phyloP scores from a whole-genome alignment of 2,797 vertebrate genomes.

The Tragopan temminckii region DNA sequence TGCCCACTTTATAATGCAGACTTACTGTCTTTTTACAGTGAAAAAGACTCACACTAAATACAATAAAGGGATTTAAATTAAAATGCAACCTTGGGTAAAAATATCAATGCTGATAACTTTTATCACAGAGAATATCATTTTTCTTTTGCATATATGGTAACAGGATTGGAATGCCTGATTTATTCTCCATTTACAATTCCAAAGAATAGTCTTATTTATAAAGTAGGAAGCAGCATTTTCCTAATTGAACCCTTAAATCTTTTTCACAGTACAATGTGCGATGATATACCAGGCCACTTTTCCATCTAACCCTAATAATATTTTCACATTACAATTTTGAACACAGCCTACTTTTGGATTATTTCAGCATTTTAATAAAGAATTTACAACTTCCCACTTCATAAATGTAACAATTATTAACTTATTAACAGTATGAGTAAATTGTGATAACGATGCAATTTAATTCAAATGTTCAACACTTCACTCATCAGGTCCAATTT shows the following conservation, averaged over 20 bases:
- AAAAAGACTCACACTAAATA: neutral
- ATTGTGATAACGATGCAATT: neutral
- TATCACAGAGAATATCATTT: neutral
- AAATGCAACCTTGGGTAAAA: conserved; percentile 46
- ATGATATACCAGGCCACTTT: neutral
- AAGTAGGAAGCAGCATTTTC: conserved; percentile 16
- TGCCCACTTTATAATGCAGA: neutral
- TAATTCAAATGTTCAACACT: neutral
- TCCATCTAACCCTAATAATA: neutral
- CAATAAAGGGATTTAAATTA: neutral
- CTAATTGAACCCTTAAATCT: neutral
- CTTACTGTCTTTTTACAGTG: neutral
- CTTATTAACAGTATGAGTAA: neutral
- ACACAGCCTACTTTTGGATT: neutral
- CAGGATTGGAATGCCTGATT: conserved; percentile 24
- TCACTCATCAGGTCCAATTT: neutral
- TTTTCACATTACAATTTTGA: neutral
- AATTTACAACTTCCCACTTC: neutral
- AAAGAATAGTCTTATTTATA: neutral
- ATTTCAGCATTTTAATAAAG: neutral
- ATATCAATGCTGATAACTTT: conserved; percentile 40
- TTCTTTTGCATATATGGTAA: neutral
- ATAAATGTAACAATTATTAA: neutral
- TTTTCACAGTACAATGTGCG: neutral
- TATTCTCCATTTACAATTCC: conserved; percentile 37